Base-by-base conservation (phyloP, 2,888 invertebrate genomes). In the Philereme vetulata region DNA sequence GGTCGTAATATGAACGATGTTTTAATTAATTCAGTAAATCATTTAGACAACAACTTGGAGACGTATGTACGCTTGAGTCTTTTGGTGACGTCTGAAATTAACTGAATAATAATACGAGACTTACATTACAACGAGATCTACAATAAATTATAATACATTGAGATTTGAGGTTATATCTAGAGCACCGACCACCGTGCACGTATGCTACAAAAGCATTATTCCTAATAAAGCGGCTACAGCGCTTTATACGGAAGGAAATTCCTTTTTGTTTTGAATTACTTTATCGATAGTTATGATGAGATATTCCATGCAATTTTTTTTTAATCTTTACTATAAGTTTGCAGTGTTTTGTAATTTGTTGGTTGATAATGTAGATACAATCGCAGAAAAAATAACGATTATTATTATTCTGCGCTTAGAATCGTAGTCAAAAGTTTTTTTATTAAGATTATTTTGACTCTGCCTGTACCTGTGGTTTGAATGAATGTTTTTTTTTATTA, bases 201-300 rank as follows among this genome's bases (percentile, higher is more conserved):
- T 32, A 44, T 43, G 51, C 4, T 38, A 35, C 11, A 3, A 32
- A 45, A 34, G n/a, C 44, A 8, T 40, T 49, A 46, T 51, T 40
- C 50, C 49, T 7, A 55, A 35, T 43, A 50, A 44, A 66, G 64
- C 57, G 35, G n/a, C 38, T 62, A 9, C 11, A 63, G 62, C 65
- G 62, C 65, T 67, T 5, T 47, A 49, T 4, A 21, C 9, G 46
- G 35, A 44, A 44, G 0, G 7, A 44, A 21, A 44, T 21, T n/a
- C 42, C 3, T 36, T 8, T 6, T 6, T 36, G n/a, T 42, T 5
- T 42, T 42, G 42, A n/a, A n/a, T n/a, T 42, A n/a, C 7, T 42
- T 42, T 21, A 21, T 21, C 1, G 21, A 21, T 21, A 21, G 21
- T 21, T 21, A 21, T 21, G 21, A 21, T 1, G 2, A 21, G 21